Base-by-base conservation (phyloP, 2,797 vertebrate species). In the Helostoma temminkii region DNA sequence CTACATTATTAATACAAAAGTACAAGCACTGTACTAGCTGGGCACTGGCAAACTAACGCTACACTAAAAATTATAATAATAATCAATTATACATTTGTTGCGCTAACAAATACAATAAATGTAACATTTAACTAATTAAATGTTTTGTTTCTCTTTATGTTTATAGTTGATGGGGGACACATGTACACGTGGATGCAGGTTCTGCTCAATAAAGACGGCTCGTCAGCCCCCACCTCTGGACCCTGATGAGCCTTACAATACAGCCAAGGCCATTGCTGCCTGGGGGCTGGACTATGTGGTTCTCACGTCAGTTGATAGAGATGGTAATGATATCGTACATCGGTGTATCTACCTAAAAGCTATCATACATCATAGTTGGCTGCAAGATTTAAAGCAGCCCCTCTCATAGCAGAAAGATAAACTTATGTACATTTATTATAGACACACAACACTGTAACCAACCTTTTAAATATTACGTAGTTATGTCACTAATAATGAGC, bases 241-340 rank as follows among this genome's bases (percentile, higher is more conserved):
- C 77, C 94, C 95, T 0, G 66, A 90, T 0, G 98, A 99, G 87
- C 98, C 98, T 0, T 91, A 92, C 82, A 98, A 96, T 64, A 98
- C 96, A 0, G 96, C 98, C 36, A 92, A 94, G 87, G 97, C 98
- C 10, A 95, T 99, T 6, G 94, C 95, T 0, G 95, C 94, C 41
- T 99, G 97, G 97, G 97, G 96, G 15, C 90, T 99, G 84, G 97
- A 98, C 87, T 99, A 99, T 0, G 97, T 99, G 28, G 98, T 99
- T 10, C 88, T 99, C 64, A 99, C 97, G 0, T 99, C 98, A 0
- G 97, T 99, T 39, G 98, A 98, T 90, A 93, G 98, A 90, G 98
- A 99, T 1, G 97, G 97, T 99, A 84, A 86, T 5, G 4, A 12
- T 19, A 36, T 32, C 25, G 9, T 30, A 10, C 19, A 6, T 32